phyloP scores from a whole-genome alignment of 2,113 vertebrate genomes.

The Morone saxatilis region DNA sequence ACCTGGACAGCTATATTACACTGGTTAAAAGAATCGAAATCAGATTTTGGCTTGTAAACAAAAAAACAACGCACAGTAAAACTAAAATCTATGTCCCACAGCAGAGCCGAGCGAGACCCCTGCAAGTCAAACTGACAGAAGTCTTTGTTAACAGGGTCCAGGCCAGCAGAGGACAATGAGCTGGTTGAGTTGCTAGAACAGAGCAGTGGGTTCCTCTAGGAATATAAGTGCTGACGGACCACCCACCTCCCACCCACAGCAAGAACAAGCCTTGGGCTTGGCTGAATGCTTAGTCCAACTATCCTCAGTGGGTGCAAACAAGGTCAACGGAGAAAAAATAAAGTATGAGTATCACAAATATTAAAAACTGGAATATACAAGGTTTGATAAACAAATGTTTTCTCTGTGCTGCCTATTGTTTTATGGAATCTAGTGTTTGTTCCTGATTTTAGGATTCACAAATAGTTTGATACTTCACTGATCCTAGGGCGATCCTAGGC shows the following conservation, averaged over 20 bases:
- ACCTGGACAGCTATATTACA: neutral
- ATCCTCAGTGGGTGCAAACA: constrained; percentile 60
- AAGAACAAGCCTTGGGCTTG: constrained; percentile 69
- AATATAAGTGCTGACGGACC: constrained; percentile 77
- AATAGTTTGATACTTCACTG: neutral
- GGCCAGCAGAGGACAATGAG: constrained; percentile 71
- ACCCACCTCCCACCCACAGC: constrained; percentile 75
- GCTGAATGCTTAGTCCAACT: constrained; percentile 63
- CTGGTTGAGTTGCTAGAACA: constrained; percentile 61
- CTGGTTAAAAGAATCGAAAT: neutral
- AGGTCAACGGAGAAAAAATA: constrained; percentile 62
- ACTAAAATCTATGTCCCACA: neutral
- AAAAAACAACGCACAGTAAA: neutral
- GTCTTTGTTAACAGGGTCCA: constrained; percentile 63
- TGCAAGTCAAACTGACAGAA: constrained; percentile 42
- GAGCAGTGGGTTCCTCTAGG: constrained; percentile 61
- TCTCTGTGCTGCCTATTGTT: neutral
- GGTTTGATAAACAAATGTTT: constrained; percentile 38
- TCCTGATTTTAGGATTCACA: neutral
- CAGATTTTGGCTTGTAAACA: constrained; percentile 13
- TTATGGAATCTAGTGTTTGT: neutral
- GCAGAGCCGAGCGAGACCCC: constrained; percentile 32
- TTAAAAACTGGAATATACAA: constrained; percentile 39
- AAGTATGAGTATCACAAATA: constrained; percentile 44
- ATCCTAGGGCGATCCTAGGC: neutral